Evolutionary conservation across 2,888 invertebrate species (phyloP).

Genomic region (Melieria picta): DNA sequence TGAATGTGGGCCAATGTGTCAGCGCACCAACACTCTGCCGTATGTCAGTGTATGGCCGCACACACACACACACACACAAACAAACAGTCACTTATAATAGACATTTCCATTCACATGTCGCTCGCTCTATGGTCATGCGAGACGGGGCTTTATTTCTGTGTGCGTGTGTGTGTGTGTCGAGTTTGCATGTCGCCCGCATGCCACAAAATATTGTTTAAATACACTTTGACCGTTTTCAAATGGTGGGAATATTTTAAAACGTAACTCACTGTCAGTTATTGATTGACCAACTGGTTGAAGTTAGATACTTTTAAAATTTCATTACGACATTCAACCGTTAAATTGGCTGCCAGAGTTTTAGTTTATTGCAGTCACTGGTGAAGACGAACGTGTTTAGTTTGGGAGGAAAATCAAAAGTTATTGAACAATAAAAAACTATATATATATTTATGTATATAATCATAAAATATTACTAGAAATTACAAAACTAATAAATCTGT

Average conservation of each 20-base stretch:
- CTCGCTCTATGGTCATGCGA: no score
- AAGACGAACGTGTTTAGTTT: no score
- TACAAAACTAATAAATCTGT: no score
- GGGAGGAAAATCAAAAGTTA: no score
- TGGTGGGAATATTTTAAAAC: conserved; percentile 57
- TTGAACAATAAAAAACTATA: no score
- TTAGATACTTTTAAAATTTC: not conserved
- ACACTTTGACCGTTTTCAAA: conserved; percentile 24
- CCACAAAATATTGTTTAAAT: conserved; percentile 1
- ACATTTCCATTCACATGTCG: no score
- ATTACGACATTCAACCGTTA: not conserved
- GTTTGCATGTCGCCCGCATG: not conserved
- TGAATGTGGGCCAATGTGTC: not conserved
- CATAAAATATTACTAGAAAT: no score
- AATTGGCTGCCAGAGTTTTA: not conserved
- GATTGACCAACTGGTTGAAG: conserved; percentile 46
- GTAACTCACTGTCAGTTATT: conserved; percentile 54
- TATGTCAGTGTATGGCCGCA: not conserved
- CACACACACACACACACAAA: not conserved
- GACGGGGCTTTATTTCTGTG: not conserved
- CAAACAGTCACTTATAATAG: not conserved
- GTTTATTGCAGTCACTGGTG: no score
- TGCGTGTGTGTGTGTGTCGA: not conserved
- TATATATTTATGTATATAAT: no score
- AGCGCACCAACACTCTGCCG: not conserved